Evolutionary conservation across 92 coral and sea anemone genomes (phyloP).

Genomic region (Hydrozoanthus gracilis): DNA sequence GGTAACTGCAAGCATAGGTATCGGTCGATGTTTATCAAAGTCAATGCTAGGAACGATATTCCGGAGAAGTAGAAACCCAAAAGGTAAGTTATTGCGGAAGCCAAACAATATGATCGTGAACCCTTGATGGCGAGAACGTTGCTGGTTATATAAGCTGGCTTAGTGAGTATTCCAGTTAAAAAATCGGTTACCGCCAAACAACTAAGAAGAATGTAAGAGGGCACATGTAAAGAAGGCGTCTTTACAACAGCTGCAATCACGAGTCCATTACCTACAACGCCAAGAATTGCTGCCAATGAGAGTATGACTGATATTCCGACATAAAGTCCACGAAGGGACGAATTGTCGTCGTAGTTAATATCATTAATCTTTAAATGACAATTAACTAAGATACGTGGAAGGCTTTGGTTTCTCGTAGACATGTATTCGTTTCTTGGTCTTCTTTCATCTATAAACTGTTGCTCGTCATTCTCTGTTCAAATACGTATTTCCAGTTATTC

Average conservation of each 20-base stretch:
- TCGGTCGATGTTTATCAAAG: slow-evolving; percentile 27
- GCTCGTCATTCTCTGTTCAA: too few species aligned
- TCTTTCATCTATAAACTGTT: too few species aligned
- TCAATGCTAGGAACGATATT: not conserved
- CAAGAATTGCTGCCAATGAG: slow-evolving; percentile 1
- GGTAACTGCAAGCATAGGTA: not conserved
- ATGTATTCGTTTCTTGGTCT: too few species aligned
- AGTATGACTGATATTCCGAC: not conserved
- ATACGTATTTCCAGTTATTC: too few species aligned
- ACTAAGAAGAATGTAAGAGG: not conserved
- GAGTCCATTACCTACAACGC: slow-evolving; percentile 2
- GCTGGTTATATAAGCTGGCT: not conserved
- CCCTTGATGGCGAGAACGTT: not conserved
- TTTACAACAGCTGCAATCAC: slow-evolving; percentile 3
- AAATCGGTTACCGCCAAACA: slow-evolving; percentile 14
- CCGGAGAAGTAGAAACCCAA: not conserved
- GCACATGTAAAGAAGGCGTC: not conserved
- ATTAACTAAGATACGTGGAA: not conserved
- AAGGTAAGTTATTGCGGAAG: not conserved
- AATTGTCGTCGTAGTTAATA: not conserved
- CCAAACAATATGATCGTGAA: not conserved
- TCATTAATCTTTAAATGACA: not conserved
- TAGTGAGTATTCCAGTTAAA: not conserved
- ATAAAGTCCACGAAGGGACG: not conserved
- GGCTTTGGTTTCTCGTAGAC: too few species aligned